Evolutionary conservation across 1,140 invertebrate species (phyloP).

Genomic region (Drosophila pallidifrons): DNA sequence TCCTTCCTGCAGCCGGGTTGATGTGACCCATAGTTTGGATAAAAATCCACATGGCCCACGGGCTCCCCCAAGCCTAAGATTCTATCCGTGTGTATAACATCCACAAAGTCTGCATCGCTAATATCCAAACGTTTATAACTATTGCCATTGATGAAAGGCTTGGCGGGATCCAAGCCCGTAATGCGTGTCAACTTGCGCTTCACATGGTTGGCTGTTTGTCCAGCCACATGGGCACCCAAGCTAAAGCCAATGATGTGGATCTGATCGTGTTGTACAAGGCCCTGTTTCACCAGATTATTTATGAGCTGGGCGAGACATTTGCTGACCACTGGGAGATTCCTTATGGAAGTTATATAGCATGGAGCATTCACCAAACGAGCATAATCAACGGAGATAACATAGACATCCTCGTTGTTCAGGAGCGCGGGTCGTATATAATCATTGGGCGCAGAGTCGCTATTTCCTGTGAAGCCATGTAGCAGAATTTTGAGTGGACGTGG

Average conservation of each 20-base stretch:
- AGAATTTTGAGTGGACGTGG: constrained; percentile 87
- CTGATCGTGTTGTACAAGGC: constrained; percentile 86
- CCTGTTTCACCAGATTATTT: constrained; percentile 86
- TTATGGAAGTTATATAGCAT: constrained; percentile 87
- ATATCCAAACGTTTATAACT: constrained; percentile 86
- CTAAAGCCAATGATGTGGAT: constrained; percentile 96
- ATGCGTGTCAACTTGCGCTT: constrained; percentile 85
- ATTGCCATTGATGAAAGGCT: constrained; percentile 86
- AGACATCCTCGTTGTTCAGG: constrained; percentile 86
- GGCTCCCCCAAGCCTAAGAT: constrained; percentile 85
- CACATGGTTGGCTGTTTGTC: constrained; percentile 90
- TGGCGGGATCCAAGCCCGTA: constrained; percentile 87
- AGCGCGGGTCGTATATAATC: constrained; percentile 86
- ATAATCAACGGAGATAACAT: constrained; percentile 88
- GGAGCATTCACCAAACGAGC: constrained; percentile 86
- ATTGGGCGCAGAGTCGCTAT: constrained; percentile 87
- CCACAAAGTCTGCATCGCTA: constrained; percentile 86
- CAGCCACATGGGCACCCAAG: constrained; percentile 94
- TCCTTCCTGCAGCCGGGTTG: constrained; percentile 88
- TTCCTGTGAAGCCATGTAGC: constrained; percentile 88
- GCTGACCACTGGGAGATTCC: constrained; percentile 86
- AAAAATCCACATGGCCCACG: constrained; percentile 88
- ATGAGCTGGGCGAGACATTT: constrained; percentile 88
- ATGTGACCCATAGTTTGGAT: constrained; percentile 87
- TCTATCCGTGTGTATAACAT: constrained; percentile 89